These are phyloP conservation scores for Ctenomys sociabilis DNA, from an alignment of 2,113 vertebrate species.

Conservation along the genomic window DNA sequence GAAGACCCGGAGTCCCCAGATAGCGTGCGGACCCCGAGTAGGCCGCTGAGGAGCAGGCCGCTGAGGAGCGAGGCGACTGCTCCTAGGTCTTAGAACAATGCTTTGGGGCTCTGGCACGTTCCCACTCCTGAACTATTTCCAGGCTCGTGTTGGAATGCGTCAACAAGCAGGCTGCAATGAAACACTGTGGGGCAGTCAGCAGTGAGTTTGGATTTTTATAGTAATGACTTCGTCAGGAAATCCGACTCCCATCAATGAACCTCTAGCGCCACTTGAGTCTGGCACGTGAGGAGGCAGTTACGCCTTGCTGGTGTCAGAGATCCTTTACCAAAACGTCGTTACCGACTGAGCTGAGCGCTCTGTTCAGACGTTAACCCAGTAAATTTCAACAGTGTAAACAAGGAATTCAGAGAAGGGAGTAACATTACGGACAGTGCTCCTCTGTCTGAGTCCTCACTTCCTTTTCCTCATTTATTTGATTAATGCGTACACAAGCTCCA, in stretches of 20 bases:
- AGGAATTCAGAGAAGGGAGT: neutral
- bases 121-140: neutral
- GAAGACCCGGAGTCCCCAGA: neutral
- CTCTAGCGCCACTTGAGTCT: neutral
- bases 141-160: neutral
- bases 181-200: neutral
- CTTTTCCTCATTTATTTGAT: neutral
- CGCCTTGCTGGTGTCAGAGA: neutral
- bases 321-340: conserved; percentile 14
- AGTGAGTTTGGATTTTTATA: neutral
- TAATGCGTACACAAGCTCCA: neutral
- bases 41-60: neutral
- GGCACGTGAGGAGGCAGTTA: neutral
- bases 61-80: conserved; percentile 1
- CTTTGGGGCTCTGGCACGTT: neutral
- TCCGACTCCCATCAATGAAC: neutral
- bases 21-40: neutral
- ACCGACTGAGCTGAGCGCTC: neutral
- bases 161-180: neutral
- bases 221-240: conserved; percentile 35
- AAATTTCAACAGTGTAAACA: conserved; percentile 22
- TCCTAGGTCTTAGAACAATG: neutral
- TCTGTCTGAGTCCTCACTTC: neutral
- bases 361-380: neutral
- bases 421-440: neutral